A percentile compares a stretch with the other conserved stretches of the same genome.
Conservation (phyloP, 2,113 vertebrate genomes). For the Prolemur simus region DNA sequence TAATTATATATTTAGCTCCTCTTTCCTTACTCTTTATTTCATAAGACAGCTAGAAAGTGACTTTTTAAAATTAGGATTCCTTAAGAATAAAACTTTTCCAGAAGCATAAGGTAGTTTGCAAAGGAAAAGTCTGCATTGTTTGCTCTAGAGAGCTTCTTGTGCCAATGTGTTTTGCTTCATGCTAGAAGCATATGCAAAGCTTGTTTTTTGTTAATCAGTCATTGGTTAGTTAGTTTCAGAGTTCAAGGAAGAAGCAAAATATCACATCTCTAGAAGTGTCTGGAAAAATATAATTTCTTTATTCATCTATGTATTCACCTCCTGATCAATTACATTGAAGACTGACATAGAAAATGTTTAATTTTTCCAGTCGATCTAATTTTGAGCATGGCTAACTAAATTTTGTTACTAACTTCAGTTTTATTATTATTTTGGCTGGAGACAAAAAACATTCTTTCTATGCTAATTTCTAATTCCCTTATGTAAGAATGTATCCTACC, state of each 20-base stretch:
- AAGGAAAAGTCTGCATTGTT: conserved; percentile 25
- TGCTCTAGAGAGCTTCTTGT: neutral
- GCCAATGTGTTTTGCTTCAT: neutral
- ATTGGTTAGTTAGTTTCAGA: conserved; percentile 33
- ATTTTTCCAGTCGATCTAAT: neutral
- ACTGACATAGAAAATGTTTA: neutral
- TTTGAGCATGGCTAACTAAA: neutral
- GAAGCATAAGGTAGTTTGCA: conserved; percentile 51
- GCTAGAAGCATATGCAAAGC: conserved; percentile 28
- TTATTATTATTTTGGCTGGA: neutral
- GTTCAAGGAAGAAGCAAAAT: conserved; percentile 68
- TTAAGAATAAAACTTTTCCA: conserved; percentile 42
- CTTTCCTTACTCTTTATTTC: conserved; percentile 40
- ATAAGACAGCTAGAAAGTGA: conserved; percentile 51
- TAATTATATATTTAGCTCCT: neutral
- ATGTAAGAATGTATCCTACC: neutral
- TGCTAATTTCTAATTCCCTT: neutral
- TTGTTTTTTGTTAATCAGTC: neutral
- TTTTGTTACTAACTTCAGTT: neutral
- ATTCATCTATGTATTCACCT: neutral
- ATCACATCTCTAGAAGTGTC: neutral
- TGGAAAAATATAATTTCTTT: neutral
- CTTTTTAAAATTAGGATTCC: conserved; percentile 52
- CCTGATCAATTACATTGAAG: neutral
- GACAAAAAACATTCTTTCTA: neutral